Evolutionary conservation across 2,888 invertebrate genomes (phyloP), one percentile per base, ranked within the genome.

Genomic region (Timema podura): DNA sequence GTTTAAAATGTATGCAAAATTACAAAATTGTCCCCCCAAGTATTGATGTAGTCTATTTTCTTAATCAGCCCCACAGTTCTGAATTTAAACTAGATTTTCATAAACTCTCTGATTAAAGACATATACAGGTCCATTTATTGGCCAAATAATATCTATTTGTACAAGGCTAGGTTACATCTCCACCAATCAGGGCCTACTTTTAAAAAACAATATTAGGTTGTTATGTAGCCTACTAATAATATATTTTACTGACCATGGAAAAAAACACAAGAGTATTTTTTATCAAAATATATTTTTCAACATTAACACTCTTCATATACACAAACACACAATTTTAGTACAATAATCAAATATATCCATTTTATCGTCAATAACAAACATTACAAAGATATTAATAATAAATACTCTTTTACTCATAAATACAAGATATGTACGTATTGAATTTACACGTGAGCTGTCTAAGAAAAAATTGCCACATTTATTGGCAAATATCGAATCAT

Each of bases 361-460:
- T 11, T 30, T 61, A 44, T 45, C 30, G 30, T 30, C 30, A 11
- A 45, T 61, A 44, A 45, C 10, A 61, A 61, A 57, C 30, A 61
- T 61, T 61, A 61, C 61, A 61, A 61, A 61, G 61, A 30, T 45
- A 61, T 45, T 61, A 69, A 70, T 69, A 69, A 70, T 70, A 70
- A 70, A 70, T 70, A 70, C 54, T 70, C 64, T 65, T 64, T 15
- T 70, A 64, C 64, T 66, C 64, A 70, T 70, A 70, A 70, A 70
- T 70, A 70, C 51, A 70, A 57, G 65, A 68, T 68, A 68, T 70
- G 57, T 68, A 30, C 51, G 16, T 70, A 48, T 54, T 13, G 48
- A 70, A 68, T 70, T 68, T 54, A 68, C 47, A 51, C 44, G 65
- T 65, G 65, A 69, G 57, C 69, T 46, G 61, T 30, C 45, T 45